Evolutionary conservation across 2,888 invertebrate species (phyloP), one percentile per base, ranked within the genome.

Genomic region (Argyra leucocephala): DNA sequence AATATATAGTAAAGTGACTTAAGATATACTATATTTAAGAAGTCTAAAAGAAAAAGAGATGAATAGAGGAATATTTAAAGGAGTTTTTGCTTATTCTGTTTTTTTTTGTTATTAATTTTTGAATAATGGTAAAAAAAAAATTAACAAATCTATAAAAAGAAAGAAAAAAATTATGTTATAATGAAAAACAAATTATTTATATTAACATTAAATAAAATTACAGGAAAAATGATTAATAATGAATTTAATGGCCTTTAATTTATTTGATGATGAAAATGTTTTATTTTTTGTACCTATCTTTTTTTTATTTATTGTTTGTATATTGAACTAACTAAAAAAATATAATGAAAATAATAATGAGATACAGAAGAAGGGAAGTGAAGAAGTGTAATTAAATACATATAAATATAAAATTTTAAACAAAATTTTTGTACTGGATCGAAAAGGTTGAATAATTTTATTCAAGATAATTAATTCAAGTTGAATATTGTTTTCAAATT

Each of bases 131-230:
- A 48, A 48, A 18, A 48, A 12, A n/a, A 18, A 48, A 48, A n/a
- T 48, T 48, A 48, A 48, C n/a, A 48, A 48, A 48, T 15, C 15
- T 3, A 15, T 10, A 15, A 37, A 37, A 37, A 37, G 12, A 37
- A 5, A 12, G 26, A 26, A 26, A 15, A 48, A 48, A 48, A 48
- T 48, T 18, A 12, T n/a, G n/a, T 31, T 31, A 31, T 31, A 31
- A n/a, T n/a, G 31, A 48, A 48, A 48, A 48, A 48, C 15, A 48
- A 48, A 48, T 48, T 48, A 48, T n/a, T 48, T 48, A 48, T 48
- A 48, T 48, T 48, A 18, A 48, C 48, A 18, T 48, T 48, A 48
- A 31, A 31, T 48, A 12, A 37, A 18, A 15, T n/a, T 48, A 15
- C 1, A 48, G n/a, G 5, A 48, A 48, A 48, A 48, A 48, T 48